Conservation (phyloP, 1,140 invertebrate genomes). For the Colletes gigas region DNA sequence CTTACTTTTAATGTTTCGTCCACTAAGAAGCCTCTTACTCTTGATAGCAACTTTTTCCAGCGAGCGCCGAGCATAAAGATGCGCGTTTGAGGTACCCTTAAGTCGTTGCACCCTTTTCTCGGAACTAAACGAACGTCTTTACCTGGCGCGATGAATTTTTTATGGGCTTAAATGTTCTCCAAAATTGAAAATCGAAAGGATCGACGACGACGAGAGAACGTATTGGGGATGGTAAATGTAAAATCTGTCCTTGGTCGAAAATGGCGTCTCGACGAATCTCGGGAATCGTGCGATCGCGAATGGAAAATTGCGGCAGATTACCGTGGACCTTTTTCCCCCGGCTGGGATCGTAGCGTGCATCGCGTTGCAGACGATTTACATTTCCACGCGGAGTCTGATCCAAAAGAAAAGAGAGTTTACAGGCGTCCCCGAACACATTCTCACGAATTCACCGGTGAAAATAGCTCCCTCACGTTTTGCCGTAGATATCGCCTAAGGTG, state of each 20-base stretch:
- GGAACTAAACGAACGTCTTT: too few species aligned
- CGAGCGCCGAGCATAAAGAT: too few species aligned
- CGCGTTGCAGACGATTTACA: conserved; percentile 26
- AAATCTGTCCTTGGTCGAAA: background rate
- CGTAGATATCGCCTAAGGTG: conserved; percentile 73
- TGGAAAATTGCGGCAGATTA: background rate
- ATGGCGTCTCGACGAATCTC: background rate
- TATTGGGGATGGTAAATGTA: background rate
- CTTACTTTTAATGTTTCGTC: too few species aligned
- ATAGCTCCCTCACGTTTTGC: conserved; percentile 52
- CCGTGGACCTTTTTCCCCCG: background rate
- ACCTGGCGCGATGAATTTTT: too few species aligned
- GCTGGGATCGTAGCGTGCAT: background rate
- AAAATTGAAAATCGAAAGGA: too few species aligned
- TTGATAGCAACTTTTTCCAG: too few species aligned
- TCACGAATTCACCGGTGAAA: conserved; percentile 33
- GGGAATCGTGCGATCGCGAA: background rate
- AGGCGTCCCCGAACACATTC: conserved; percentile 23
- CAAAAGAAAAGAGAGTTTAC: conserved; percentile 6
- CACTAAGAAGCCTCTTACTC: too few species aligned
- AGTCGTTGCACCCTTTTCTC: too few species aligned
- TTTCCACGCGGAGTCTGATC: background rate
- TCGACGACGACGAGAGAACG: too few species aligned
- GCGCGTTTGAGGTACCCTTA: too few species aligned
- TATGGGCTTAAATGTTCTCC: too few species aligned